Percentiles rank a stretch among this genome's conserved stretches.
Evolutionary conservation across 2,888 invertebrate genomes (phyloP).

Genomic region (Drosophila yooni): DNA sequence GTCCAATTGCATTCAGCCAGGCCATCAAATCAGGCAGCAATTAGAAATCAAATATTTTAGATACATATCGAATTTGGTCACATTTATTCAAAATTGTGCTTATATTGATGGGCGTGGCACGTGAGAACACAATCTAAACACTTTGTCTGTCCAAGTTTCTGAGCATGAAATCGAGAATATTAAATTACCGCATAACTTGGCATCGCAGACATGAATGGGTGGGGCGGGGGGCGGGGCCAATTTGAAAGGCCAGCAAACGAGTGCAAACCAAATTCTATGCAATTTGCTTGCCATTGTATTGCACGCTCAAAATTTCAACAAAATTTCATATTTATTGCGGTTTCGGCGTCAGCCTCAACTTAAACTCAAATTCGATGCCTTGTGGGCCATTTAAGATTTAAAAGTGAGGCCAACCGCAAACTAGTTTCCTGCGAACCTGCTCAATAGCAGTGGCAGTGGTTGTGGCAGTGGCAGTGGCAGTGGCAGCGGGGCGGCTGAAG

Average conservation of each 20-base stretch:
- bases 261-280: slow-evolving; percentile 28
- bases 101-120: neutral
- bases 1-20: slow-evolving; percentile 8
- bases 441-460: slow-evolving; percentile 21
- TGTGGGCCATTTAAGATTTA: slow-evolving; percentile 47
- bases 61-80: neutral
- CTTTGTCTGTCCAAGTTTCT: neutral
- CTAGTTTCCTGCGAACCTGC: slow-evolving; percentile 42
- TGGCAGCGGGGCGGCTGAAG: slow-evolving; percentile 4
- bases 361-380: slow-evolving; percentile 23
- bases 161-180: slow-evolving; percentile 30
- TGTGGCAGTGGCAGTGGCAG: slow-evolving; percentile 6
- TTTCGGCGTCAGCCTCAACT: slow-evolving; percentile 19
- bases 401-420: slow-evolving; percentile 58
- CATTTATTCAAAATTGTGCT: neutral
- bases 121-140: neutral
- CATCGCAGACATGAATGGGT: neutral
- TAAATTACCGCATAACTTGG: slow-evolving; percentile 49
- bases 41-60: neutral
- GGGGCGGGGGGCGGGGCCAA: neutral
- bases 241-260: slow-evolving; percentile 21
- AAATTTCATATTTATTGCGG: slow-evolving; percentile 68
- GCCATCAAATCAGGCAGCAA: slow-evolving; percentile 27
- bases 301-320: slow-evolving; percentile 35
- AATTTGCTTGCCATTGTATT: slow-evolving; percentile 47